phyloP scores from a whole-genome alignment of 2,797 vertebrate genomes.

The Micropoecilia bifurca region DNA sequence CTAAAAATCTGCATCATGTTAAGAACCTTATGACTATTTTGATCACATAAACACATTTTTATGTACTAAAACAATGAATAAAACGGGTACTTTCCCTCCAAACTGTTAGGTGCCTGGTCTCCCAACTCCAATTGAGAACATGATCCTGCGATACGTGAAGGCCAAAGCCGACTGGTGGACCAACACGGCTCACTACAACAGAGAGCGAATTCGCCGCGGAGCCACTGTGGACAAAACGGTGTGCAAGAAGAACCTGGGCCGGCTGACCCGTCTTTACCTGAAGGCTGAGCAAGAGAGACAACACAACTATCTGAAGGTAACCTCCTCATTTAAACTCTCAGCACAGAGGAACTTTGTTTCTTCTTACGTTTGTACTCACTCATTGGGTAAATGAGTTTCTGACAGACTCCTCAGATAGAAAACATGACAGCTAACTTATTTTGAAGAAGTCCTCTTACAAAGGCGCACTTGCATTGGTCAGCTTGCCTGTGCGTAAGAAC shows the following conservation, averaged over 20 bases:
- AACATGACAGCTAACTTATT: not conserved
- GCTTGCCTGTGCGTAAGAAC: constrained; percentile 77
- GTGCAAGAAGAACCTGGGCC: constrained; percentile 98
- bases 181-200: constrained; percentile 98
- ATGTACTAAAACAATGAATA: not conserved
- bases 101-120: constrained; percentile 91
- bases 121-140: constrained; percentile 98
- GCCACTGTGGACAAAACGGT: constrained; percentile 99
- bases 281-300: constrained; percentile 99
- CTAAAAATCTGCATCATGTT: not conserved
- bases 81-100: not conserved
- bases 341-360: not conserved
- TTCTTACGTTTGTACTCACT: not conserved
- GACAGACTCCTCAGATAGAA: not conserved
- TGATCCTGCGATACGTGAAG: constrained; percentile 99
- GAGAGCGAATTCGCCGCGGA: constrained; percentile 96
- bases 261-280: constrained; percentile 95
- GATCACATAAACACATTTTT: not conserved
- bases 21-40: not conserved
- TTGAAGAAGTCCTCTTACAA: constrained; percentile 55
- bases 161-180: constrained; percentile 99
- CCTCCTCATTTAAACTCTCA: not conserved
- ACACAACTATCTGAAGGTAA: constrained; percentile 97
- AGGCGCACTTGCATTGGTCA: constrained; percentile 74
- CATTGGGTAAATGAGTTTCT: not conserved